Base-by-base conservation (phyloP, 2,113 vertebrate genomes). In the Eclectus roratus region DNA sequence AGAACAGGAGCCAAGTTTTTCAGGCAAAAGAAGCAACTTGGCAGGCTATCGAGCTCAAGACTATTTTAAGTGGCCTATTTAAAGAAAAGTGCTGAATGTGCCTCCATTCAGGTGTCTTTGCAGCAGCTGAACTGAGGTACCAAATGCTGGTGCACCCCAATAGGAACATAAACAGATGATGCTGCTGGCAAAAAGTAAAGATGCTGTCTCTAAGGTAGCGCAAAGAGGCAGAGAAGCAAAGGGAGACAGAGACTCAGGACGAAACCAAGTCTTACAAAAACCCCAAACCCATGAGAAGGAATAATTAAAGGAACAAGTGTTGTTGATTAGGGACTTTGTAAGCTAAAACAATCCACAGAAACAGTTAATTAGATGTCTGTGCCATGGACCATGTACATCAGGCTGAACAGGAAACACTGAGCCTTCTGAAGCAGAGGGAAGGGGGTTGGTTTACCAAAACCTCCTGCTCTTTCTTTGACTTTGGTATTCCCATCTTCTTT, bases 11-110 rank as follows among this genome's bases (percentile, higher is more conserved):
- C 72, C 84, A 94, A 89, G 58, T 44, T 76, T 94, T 72, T 76
- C 70, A 80, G 27, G 60, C 52, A 82, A 56, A 71, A 86, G 82
- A 1, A 94, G 81, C 43, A 68, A 71, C 31, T 91, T 96, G 93
- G 82, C 79, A 91, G 70, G 47, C 41, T 60, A 37, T 11, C 0
- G 0, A 73, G 60, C 77, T 73, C 64, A 80, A 47, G 46, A 68
- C 69, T 85, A 52, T 80, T 91, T 96, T 71, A 91, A 84, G 88
- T 60, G 70, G 65, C 39, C 92, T 93, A 21, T 80, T 88, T 82
- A 77, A 87, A 29, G 49, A 47, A 61, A 90, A 91, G 58, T 63
- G 52, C 92, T 77, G 81, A 92, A 81, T 41, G 53, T 65, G 80
- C 49, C 41, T 79, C 69, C 77, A 41, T n/a, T 71, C 53, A 70